Conservation (phyloP, 2,113 vertebrate species). For the Aegotheles bennettii region DNA sequence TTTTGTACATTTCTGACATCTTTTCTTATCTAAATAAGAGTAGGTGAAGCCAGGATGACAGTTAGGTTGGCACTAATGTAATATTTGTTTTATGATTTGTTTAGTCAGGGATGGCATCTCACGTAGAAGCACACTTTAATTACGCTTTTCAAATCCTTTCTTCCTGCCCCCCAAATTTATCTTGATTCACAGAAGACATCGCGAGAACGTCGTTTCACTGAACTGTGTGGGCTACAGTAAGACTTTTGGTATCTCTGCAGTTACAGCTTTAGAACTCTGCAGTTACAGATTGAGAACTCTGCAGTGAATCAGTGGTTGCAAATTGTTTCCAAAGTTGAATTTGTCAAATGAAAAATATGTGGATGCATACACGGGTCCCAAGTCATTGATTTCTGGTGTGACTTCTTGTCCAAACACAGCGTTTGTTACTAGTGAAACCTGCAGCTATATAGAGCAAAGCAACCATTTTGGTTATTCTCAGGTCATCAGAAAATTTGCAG, state of each 20-base stretch:
- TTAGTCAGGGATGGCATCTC: background rate
- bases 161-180: background rate
- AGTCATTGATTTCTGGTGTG: background rate
- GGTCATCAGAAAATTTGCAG: background rate
- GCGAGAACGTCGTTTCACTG: background rate
- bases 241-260: background rate
- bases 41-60: background rate
- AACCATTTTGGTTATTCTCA: background rate
- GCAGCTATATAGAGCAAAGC: background rate
- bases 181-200: background rate
- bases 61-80: background rate
- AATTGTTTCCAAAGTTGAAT: background rate
- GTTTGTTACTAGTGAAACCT: background rate
- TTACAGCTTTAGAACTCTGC: background rate
- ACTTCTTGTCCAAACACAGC: background rate
- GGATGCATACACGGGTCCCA: background rate
- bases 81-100: background rate
- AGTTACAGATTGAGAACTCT: background rate
- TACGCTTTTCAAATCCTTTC: background rate
- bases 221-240: background rate
- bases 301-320: background rate
- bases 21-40: background rate
- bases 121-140: background rate
- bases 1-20: background rate
- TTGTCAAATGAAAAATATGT: background rate